Conservation (phyloP, 2,888 invertebrate genomes). For the Philaethria dido region DNA sequence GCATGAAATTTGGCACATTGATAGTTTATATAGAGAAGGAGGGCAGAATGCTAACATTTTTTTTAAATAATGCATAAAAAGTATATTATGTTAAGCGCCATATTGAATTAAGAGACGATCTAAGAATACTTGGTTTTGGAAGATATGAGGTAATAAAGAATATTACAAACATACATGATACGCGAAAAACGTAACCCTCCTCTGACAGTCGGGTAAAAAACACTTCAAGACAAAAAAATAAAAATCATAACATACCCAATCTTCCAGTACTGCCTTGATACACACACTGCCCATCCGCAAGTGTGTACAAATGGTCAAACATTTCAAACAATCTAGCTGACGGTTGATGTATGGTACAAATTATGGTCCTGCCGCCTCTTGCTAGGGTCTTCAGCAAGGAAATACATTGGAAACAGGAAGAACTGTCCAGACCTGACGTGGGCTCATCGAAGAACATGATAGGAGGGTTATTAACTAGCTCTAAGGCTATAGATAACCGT, state of each 20-base stretch:
- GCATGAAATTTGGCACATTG: no score
- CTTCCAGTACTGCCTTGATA: slow-evolving; percentile 95
- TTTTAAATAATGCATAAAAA: no score
- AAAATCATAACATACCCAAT: slow-evolving; percentile 85
- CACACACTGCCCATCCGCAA: slow-evolving; percentile 97
- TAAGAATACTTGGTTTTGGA: no score
- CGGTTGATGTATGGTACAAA: slow-evolving; percentile 98
- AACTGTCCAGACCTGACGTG: slow-evolving; percentile 97
- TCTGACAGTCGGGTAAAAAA: no score
- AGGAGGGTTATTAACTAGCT: slow-evolving; percentile 97
- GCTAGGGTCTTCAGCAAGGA: slow-evolving; percentile 94
- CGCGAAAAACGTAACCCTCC: no score
- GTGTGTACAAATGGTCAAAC: slow-evolving; percentile 97
- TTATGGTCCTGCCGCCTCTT: slow-evolving; percentile 95
- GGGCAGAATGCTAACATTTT: no score
- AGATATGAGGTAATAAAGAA: no score
- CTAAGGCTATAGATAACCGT: slow-evolving; percentile 96
- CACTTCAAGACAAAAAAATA: no score
- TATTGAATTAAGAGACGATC: no score
- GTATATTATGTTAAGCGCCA: no score
- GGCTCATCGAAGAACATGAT: slow-evolving; percentile 99
- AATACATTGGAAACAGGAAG: slow-evolving; percentile 97
- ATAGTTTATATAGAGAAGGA: no score
- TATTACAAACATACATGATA: no score
- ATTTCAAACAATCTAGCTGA: slow-evolving; percentile 98